A percentile compares a stretch with the other conserved stretches of the same genome.
These are phyloP conservation scores for Synergus japonicus DNA, from an alignment of 2,888 invertebrate genomes.

Conservation along the genomic window DNA sequence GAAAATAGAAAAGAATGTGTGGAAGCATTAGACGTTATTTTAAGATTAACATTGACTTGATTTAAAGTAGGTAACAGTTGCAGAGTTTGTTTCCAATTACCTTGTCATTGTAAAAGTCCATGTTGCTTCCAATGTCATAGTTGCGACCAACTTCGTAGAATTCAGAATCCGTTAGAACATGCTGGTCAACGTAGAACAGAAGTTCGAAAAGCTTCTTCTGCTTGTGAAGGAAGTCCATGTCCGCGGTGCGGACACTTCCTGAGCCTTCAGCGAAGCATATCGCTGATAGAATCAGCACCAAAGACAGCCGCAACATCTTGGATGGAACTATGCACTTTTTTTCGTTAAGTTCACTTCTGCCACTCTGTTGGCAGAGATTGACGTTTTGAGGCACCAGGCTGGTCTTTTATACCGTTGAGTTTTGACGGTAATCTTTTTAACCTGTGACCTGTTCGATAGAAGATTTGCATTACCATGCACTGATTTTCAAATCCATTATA, in stretches of 20 bases:
- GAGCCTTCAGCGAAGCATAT: slow-evolving; percentile 63
- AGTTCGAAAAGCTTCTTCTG: slow-evolving; percentile 75
- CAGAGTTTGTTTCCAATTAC: slow-evolving; percentile 54
- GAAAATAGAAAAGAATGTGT: slow-evolving; percentile 41
- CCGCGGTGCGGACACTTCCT: slow-evolving; percentile 62
- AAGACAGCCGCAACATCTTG: slow-evolving; percentile 65
- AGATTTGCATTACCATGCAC: not conserved
- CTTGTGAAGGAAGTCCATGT: slow-evolving; percentile 72
- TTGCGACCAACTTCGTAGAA: slow-evolving; percentile 69
- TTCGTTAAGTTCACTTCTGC: slow-evolving; percentile 43
- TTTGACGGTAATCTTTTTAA: slow-evolving; percentile 59
- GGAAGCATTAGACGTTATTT: not conserved
- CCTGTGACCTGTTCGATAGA: slow-evolving; percentile 51
- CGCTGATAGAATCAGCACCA: slow-evolving; percentile 65
- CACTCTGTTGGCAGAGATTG: slow-evolving; percentile 47
- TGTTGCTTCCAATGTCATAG: slow-evolving; percentile 68
- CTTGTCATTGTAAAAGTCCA: slow-evolving; percentile 70
- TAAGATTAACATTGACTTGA: not conserved
- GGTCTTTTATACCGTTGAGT: slow-evolving; percentile 64
- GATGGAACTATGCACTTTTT: slow-evolving; percentile 43
- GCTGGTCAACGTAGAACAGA: slow-evolving; percentile 69
- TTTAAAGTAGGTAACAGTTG: not conserved
- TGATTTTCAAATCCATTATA: slow-evolving; percentile 26
- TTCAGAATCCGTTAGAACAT: slow-evolving; percentile 65
- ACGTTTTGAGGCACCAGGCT: slow-evolving; percentile 43